Base-by-base conservation (phyloP, 1,140 invertebrate species). In the Plectrocnemia conspersa region DNA sequence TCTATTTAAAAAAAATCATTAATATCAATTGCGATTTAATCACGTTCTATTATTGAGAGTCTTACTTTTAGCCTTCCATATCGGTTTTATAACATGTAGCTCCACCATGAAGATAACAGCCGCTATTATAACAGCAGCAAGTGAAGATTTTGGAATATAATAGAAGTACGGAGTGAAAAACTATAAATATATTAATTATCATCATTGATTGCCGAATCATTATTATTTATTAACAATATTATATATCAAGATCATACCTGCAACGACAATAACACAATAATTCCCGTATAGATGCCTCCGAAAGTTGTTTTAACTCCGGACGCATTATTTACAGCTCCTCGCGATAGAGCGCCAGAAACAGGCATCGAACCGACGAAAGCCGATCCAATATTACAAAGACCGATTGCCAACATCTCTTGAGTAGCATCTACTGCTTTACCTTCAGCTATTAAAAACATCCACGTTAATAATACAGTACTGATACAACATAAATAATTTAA, bases 81-180 rank as follows among this genome's bases (percentile, higher is more conserved):
- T 81, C 9, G 88, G 76, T 10, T 75, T 71, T 53, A 92, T 82
- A 15, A 84, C 81, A 45, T 84, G 78, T 64, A 86, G 80, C 61
- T 93, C 89, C 33, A 91, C 83, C 87, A 91, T 91, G 66, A 87
- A 89, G 9, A 91, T 79, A 2, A 91, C 88, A 5, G 89, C 88
- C 1, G 84, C 83, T 44, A 91, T 90, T 57, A 91, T 90, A 16
- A 91, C 85, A 1, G 86, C 84, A 11, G 86, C 85, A 22, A 88
- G 74, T 13, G 79, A 80, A 58, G 84, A 77, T 76, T 89, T 79
- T 59, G 84, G 82, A 61, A 91, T 90, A 68, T 82, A 91, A 62
- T 80, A 82, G 63, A 91, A 86, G 64, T 85, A 90, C 0, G 87
- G 86, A 4, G 88, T 90, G 29, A 92, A 77, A 63, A 87, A 82